A percentile compares a stretch with the other conserved stretches of the same genome.
phyloP scores from a whole-genome alignment of 2,113 vertebrate species.

The Philantomba maxwellii region DNA sequence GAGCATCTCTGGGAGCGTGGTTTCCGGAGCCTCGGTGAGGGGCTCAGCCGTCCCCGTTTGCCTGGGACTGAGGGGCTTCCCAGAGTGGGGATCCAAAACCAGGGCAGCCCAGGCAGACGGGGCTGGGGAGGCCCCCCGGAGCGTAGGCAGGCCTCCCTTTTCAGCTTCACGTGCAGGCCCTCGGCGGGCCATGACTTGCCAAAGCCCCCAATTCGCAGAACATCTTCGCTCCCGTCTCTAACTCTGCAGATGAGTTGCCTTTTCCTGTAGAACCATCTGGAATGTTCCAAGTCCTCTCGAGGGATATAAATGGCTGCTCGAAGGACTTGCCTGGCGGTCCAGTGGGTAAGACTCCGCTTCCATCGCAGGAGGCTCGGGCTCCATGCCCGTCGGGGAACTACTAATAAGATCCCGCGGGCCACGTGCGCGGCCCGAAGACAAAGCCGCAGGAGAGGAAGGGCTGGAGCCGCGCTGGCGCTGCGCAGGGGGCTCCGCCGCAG shows the following conservation, averaged over 20 bases:
- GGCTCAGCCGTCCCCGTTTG: background rate
- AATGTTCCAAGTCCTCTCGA: background rate
- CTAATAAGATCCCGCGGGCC: background rate
- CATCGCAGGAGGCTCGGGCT: background rate
- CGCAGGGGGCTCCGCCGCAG: background rate
- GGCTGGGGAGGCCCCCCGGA: too few species aligned
- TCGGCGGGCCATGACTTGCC: too few species aligned
- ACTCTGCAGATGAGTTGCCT: background rate
- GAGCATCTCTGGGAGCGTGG: background rate
- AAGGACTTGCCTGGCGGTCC: background rate
- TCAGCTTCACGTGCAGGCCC: background rate
- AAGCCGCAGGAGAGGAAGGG: fast-evolving
- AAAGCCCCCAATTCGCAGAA: background rate
- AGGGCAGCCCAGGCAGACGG: background rate
- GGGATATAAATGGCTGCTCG: background rate
- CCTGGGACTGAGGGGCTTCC: background rate
- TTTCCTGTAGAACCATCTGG: background rate
- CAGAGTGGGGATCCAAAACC: too few species aligned
- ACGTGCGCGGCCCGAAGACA: background rate
- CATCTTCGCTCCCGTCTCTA: background rate
- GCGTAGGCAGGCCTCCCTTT: background rate
- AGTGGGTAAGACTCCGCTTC: background rate
- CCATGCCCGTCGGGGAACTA: background rate
- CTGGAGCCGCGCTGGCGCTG: background rate
- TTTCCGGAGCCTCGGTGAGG: background rate